Percentiles rank a stretch among this genome's conserved stretches.
These are phyloP conservation scores for Pelusios castaneus DNA, from an alignment of 2,113 vertebrate species.

Conservation along the genomic window DNA sequence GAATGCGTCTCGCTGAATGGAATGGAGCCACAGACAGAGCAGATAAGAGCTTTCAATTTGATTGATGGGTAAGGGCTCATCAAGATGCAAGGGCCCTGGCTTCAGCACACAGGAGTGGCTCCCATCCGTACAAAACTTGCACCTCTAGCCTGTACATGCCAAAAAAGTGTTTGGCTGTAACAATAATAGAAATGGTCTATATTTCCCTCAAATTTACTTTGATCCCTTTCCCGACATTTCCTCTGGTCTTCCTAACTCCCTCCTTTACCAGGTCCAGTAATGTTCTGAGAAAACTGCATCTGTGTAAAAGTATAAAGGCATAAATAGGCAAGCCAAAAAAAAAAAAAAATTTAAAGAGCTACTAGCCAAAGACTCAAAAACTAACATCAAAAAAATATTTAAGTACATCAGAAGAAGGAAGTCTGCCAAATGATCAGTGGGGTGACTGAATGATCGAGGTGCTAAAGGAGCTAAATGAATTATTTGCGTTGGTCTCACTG, in stretches of 20 bases:
- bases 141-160: not conserved
- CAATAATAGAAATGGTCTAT: not conserved
- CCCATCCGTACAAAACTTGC: not conserved
- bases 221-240: not conserved
- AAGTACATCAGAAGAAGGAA: not conserved
- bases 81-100: not conserved
- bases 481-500: not conserved
- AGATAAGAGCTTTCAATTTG: not conserved
- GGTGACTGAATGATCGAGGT: not conserved
- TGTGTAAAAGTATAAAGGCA: not conserved
- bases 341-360: not conserved
- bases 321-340: not conserved
- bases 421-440: not conserved
- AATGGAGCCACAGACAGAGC: not conserved
- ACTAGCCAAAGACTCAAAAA: not conserved
- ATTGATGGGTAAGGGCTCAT: not conserved
- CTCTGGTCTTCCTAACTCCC: not conserved
- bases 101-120: not conserved
- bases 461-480: not conserved
- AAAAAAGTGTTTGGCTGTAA: not conserved
- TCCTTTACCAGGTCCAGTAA: not conserved
- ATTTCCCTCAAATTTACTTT: not conserved
- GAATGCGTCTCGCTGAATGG: not conserved
- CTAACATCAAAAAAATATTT: not conserved
- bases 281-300: not conserved